phyloP scores from a whole-genome alignment of 2,888 invertebrate species.

The Melipona beecheii region DNA sequence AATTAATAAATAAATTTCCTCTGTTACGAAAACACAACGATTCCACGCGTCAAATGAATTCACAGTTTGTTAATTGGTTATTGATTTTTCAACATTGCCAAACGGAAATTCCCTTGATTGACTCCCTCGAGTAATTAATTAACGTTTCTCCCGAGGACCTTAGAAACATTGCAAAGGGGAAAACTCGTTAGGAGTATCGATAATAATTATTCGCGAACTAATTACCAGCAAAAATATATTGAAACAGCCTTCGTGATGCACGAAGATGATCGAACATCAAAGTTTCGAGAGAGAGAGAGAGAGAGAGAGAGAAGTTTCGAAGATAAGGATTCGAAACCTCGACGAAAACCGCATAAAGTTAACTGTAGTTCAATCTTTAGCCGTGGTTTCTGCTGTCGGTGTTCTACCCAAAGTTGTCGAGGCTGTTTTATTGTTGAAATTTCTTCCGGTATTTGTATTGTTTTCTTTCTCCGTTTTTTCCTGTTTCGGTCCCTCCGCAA shows the following conservation, averaged over 20 bases:
- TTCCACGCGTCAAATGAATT: no score
- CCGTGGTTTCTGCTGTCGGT: background rate
- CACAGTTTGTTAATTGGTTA: background rate
- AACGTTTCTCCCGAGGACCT: background rate
- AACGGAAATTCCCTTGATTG: background rate
- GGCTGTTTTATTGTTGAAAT: background rate
- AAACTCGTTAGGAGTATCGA: background rate
- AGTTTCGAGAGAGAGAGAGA: background rate
- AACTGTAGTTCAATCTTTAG: background rate
- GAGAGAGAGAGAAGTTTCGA: background rate
- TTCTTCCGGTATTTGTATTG: background rate
- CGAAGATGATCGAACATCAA: background rate
- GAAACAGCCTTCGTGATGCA: no score
- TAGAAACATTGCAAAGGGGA: background rate
- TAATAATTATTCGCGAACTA: conserved; percentile 27
- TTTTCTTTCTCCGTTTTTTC: background rate
- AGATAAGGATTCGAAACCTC: background rate
- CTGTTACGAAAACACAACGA: no score
- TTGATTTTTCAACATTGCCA: background rate
- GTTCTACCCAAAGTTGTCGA: background rate
- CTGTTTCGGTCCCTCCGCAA: background rate
- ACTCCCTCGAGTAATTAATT: background rate
- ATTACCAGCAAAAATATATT: background rate
- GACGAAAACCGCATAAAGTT: background rate
- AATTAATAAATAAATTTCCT: no score